Base-by-base conservation (phyloP, 2,888 invertebrate genomes). In the Brassicogethes aeneus region DNA sequence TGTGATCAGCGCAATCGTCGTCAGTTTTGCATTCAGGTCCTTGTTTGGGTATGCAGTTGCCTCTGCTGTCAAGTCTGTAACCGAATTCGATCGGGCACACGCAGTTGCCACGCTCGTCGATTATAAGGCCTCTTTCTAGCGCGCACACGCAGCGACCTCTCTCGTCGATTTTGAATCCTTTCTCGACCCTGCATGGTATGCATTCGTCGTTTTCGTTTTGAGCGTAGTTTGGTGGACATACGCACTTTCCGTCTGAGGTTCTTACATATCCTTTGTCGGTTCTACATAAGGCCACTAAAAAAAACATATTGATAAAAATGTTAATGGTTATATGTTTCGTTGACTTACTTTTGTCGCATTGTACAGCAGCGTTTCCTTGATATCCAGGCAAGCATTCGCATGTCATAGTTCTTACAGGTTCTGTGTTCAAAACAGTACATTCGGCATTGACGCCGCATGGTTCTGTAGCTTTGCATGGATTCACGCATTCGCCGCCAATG, bases 321-420 rank as follows among this genome's bases (percentile, higher is more conserved):
- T 45, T 37, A 41, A 29, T 17, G 30, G n/a, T n/a, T n/a, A n/a
- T n/a, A n/a, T n/a, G n/a, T n/a, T n/a, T n/a, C n/a, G n/a, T n/a
- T n/a, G n/a, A 75, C 77, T 78, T 74, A 82, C 89, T 76, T 72
- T 77, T 82, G 54, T 85, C 82, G 60, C 92, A 93, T 59, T 83
- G 80, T 7, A 84, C 74, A 5, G 88, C 82, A 14, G 92, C 91
- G 62, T 91, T 88, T 63, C 92, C 93, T 66, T 81, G 81, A 62
- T 83, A 90, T 45, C 90, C 91, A 23, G 85, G 83, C 34, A 83
- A 63, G 62, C 93, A 93, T 66, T 87, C 85, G 60, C 92, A 93
- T 46, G 87, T 79, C 85, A 92, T 86, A 5, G 91, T 91, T 60
- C 86, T 76, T 0, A 92, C 83, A 7, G 91, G 89, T 37, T 80